Evolutionary conservation across 1,140 invertebrate species (phyloP), one percentile per base, ranked within the genome.

Genomic region (Agrypnia vestita): DNA sequence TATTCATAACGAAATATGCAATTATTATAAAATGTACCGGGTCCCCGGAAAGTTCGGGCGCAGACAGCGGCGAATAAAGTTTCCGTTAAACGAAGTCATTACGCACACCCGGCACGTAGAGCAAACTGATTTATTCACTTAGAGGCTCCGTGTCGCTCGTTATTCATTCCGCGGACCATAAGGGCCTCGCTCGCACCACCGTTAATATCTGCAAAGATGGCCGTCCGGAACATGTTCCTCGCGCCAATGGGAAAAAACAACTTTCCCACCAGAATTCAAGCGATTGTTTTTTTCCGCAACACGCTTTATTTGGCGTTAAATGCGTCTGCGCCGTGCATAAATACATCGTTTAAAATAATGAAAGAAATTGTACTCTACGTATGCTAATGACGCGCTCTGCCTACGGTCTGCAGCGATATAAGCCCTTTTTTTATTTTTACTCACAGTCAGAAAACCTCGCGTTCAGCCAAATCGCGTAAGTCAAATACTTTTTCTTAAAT

Each of bases 91-190:
- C 51, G 43, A 59, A 76, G 21, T 51, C 44, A 69, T 80, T 80
- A 76, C 56, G 49, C 51, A 80, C n/a, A 21, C 79, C 25, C 15
- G 51, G 53, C 79, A 80, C 79, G 79, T 80, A 53, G 21, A 11
- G 35, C 13, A 79, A 79, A 67, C 78, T 74, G 78, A 80, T 80
- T 80, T 80, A 80, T 67, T 64, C 78, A 75, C 47, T 75, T 75
- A 76, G 61, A 47, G 67, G 25, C 25, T 53, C 59, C 49, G 15
- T 75, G 56, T 73, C 25, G 15, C 62, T 73, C 19, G 13, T 73
- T 53, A 73, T 73, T 73, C 69, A 73, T 73, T 73, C 19, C 13
- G 49, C 51, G 47, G 21, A 53, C n/a, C 49, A 73, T 51, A 73
- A 73, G 69, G 69, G 69, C 49, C 44, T 12, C 17, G 25, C 25